These are phyloP conservation scores for Augochlora pura DNA, from an alignment of 1,140 invertebrate genomes.

Conservation along the genomic window DNA sequence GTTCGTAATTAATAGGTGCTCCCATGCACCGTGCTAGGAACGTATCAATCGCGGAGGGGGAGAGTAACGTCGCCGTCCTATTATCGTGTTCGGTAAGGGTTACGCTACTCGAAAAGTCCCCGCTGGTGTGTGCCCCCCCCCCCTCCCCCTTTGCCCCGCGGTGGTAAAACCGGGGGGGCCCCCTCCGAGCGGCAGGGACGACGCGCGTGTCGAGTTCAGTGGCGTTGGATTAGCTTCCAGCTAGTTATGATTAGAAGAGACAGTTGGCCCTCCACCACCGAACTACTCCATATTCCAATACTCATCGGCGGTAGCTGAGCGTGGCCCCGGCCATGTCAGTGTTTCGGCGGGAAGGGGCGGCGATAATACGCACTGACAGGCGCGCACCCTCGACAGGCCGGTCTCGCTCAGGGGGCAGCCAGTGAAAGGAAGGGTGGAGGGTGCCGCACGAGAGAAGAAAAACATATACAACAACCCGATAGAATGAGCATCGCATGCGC, in stretches of 20 bases:
- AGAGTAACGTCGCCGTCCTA: not conserved
- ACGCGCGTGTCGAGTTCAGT: constrained; percentile 45
- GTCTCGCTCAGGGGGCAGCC: constrained; percentile 55
- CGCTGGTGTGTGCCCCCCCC: no score
- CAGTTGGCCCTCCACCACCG: constrained; percentile 71
- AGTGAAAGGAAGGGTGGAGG: constrained; percentile 29
- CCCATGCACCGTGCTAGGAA: not conserved
- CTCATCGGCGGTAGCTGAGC: constrained; percentile 41
- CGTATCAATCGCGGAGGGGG: constrained; percentile 16
- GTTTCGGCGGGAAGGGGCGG: constrained; percentile 56
- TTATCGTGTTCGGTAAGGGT: constrained; percentile 26
- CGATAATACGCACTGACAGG: constrained; percentile 78
- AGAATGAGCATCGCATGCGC: constrained; percentile 70
- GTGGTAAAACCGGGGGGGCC: no score
- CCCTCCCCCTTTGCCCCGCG: not conserved
- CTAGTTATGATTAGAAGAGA: constrained; percentile 78
- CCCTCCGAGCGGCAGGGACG: not conserved
- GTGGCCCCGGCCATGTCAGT: constrained; percentile 7
- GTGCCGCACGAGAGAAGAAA: constrained; percentile 58
- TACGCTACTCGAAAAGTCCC: constrained; percentile 2
- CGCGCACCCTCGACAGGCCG: constrained; percentile 67
- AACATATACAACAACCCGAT: constrained; percentile 69
- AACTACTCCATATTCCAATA: constrained; percentile 64
- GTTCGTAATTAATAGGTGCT: constrained; percentile 38
- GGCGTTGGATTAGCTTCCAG: constrained; percentile 69